phyloP scores from a whole-genome alignment of 2,888 invertebrate species.

The Nasonia oneida region DNA sequence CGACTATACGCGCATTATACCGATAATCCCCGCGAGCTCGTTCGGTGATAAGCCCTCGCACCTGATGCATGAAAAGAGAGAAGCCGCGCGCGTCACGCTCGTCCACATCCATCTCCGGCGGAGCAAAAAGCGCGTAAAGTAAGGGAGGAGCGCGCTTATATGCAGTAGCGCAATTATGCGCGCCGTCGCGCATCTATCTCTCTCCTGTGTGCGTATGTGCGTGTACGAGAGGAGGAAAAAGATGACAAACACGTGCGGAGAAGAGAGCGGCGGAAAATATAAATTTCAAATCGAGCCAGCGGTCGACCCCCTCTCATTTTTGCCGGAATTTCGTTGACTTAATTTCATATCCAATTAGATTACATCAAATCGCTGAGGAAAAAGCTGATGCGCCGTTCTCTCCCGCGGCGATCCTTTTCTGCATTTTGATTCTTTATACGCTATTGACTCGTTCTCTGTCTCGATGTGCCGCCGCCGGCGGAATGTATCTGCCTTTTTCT shows the following conservation, averaged over 20 bases:
- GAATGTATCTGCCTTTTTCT: neutral
- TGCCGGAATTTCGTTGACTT: conserved; percentile 76
- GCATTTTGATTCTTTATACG: conserved; percentile 59
- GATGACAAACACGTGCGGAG: conserved; percentile 61
- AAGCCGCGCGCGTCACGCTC: conserved; percentile 4
- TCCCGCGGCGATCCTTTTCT: conserved; percentile 51
- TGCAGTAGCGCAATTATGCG: conserved; percentile 62
- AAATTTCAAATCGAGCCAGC: conserved; percentile 65
- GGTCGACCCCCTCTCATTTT: conserved; percentile 69
- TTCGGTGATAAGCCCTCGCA: conserved; percentile 50
- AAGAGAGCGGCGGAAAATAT: conserved; percentile 56
- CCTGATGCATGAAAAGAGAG: conserved; percentile 26
- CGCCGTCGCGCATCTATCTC: conserved; percentile 49
- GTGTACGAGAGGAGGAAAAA: conserved; percentile 62
- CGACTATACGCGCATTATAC: conserved; percentile 48
- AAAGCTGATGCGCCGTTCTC: conserved; percentile 70
- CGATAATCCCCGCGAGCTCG: conserved; percentile 67
- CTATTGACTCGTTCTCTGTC: conserved; percentile 50
- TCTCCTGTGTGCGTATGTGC: conserved; percentile 9
- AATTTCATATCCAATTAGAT: conserved; percentile 78
- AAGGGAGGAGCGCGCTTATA: conserved; percentile 52
- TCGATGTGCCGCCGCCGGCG: neutral
- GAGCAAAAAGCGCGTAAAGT: conserved; percentile 53
- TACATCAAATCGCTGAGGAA: conserved; percentile 68
- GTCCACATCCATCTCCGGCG: neutral